These are phyloP conservation scores for Catostylus mosaicus DNA, from an alignment of 30 jellyfish, hydroid and myxozoan species.

Conservation along the genomic window DNA sequence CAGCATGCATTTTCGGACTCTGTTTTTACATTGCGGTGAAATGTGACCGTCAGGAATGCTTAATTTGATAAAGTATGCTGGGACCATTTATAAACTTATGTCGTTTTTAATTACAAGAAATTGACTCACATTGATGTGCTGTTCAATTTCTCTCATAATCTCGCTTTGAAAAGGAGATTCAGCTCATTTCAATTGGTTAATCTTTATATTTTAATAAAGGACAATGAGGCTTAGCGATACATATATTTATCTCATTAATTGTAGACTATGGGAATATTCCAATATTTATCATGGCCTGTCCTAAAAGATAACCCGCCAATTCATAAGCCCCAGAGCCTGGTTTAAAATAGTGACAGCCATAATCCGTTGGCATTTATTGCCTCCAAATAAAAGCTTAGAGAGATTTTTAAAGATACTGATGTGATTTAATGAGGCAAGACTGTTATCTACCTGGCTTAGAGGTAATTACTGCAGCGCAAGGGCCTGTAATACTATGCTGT, in stretches of 20 bases:
- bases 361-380: neutral
- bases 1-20: neutral
- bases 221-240: neutral
- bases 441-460: neutral
- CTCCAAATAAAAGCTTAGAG: neutral
- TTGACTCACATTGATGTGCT: neutral
- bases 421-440: neutral
- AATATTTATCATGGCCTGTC: neutral
- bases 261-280: slow-evolving; percentile 1
- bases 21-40: neutral
- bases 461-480: neutral
- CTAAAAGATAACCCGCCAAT: neutral
- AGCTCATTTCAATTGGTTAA: neutral
- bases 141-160: slow-evolving; percentile 10
- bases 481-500: too few relatives aligned
- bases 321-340: neutral
- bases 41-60: neutral
- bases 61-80: neutral
- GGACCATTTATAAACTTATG: neutral
- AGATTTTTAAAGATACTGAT: neutral
- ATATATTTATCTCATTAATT: neutral
- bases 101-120: neutral
- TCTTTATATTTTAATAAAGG: neutral
- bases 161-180: slow-evolving; percentile 17
- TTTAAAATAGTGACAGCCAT: neutral